Base-by-base conservation (phyloP, 2,797 vertebrate genomes). In the Eulemur albifrons region DNA sequence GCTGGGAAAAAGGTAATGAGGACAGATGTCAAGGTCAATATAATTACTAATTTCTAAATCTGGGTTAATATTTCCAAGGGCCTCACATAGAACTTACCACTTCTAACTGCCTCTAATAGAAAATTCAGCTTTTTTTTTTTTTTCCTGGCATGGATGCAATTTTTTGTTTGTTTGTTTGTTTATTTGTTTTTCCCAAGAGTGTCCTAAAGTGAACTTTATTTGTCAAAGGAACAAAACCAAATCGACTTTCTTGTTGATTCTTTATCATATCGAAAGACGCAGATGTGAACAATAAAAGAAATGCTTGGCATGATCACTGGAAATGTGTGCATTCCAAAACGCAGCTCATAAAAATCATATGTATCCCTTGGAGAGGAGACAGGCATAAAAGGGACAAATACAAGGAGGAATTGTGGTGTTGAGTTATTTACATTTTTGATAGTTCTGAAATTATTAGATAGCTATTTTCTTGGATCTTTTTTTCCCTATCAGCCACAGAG, bases 31-130 rank as follows among this genome's bases (percentile, higher is more conserved):
- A 98, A 99, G 99, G 99, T 99, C 98, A 98, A 98, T 96, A 97
- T 98, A 99, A 99, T 99, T 99, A 99, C 98, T 98, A 98, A 96
- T 94, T 96, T 97, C 98, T 99, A 98, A 99, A 99, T 98, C 98
- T 99, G 98, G 98, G 98, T 98, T 98, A 96, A 61, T 97, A 97
- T 98, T 98, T 98, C 94, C 96, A 94, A 93, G 85, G 38, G 48
- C 85, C 88, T 97, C 79, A 83, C 40, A 92, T 69, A 87, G 69
- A 97, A 97, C 48, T 89, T 97, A 77, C 75, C 84, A 81, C 0
- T 2, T 89, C 76, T 48, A 84, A 94, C 43, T 96, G 40, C 79
- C 84, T 35, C 96, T 95, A 73, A 63, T 75, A 57, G 93, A 93
- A 96, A 98, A 97, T 40, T 90, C 72, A 92, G 54, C 69, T 94